phyloP scores from a whole-genome alignment of 1,140 invertebrate species.

The Leptestheria dahalacensis region DNA sequence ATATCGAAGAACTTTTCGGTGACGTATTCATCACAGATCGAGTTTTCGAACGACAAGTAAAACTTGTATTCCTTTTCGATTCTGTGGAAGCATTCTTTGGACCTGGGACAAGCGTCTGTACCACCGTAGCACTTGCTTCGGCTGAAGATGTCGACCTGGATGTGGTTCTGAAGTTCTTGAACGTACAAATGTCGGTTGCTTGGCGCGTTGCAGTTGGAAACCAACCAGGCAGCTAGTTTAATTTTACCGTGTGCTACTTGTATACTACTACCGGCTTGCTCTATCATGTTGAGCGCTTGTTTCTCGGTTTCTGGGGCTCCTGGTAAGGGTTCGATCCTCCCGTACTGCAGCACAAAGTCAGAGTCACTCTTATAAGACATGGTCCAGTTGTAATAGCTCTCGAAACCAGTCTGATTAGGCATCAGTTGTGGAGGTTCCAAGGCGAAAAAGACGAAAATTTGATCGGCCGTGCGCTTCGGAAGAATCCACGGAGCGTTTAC shows the following conservation, averaged over 20 bases:
- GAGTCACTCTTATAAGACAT: no score
- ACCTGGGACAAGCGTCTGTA: slow-evolving; percentile 17
- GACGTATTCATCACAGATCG: slow-evolving; percentile 27
- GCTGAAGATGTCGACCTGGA: slow-evolving; percentile 33
- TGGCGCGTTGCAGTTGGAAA: slow-evolving; percentile 31
- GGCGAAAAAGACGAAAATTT: no score
- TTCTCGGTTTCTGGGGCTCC: neutral
- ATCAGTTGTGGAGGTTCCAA: no score
- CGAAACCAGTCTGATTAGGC: no score
- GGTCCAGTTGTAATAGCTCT: no score
- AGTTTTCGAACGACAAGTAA: slow-evolving; percentile 30
- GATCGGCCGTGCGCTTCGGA: no score
- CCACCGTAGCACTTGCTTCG: slow-evolving; percentile 28
- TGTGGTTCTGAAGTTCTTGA: slow-evolving; percentile 27
- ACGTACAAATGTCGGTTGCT: slow-evolving; percentile 28
- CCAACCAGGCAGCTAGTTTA: slow-evolving; percentile 28
- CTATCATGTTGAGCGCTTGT: no score
- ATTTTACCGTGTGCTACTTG: slow-evolving; percentile 18
- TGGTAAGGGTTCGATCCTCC: neutral
- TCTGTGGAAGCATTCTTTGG: slow-evolving; percentile 20
- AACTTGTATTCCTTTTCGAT: slow-evolving; percentile 23
- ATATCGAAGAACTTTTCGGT: slow-evolving; percentile 25
- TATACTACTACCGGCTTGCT: neutral
- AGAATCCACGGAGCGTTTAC: no score
- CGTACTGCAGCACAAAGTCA: no score